These are phyloP conservation scores for Andricus curvator DNA, from an alignment of 2,888 invertebrate species.

Conservation along the genomic window DNA sequence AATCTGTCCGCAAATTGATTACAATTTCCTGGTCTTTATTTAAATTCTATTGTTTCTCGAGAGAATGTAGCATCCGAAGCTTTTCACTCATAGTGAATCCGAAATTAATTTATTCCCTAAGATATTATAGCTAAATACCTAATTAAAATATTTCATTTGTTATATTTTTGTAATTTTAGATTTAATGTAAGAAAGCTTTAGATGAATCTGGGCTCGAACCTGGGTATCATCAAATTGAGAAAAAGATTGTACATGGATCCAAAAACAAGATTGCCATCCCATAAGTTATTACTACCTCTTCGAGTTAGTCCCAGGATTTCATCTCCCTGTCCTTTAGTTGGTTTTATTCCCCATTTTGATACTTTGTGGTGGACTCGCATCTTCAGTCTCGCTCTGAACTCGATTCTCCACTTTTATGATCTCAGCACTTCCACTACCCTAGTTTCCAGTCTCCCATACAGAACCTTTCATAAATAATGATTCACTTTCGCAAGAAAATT, in stretches of 20 bases:
- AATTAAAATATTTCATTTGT: too few species aligned
- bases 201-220: neutral
- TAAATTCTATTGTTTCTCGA: slow-evolving; percentile 1
- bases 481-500: neutral
- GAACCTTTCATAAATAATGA: neutral
- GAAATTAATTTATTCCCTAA: neutral
- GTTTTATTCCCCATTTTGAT: slow-evolving; percentile 27
- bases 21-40: neutral
- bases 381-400: neutral
- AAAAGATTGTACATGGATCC: slow-evolving; percentile 8
- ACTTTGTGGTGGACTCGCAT: slow-evolving; percentile 16
- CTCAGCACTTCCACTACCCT: neutral
- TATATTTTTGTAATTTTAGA: too few species aligned
- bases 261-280: slow-evolving; percentile 15
- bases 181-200: neutral
- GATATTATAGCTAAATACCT: neutral
- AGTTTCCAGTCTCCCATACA: neutral
- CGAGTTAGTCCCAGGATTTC: slow-evolving; percentile 23
- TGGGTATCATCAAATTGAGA: neutral
- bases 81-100: neutral
- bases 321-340: neutral
- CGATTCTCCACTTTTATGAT: neutral
- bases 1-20: slow-evolving; percentile 28
- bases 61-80: neutral
- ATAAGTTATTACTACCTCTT: slow-evolving; percentile 27